Conservation (phyloP, 2,797 vertebrate genomes). For the Myiotriccus ornatus region DNA sequence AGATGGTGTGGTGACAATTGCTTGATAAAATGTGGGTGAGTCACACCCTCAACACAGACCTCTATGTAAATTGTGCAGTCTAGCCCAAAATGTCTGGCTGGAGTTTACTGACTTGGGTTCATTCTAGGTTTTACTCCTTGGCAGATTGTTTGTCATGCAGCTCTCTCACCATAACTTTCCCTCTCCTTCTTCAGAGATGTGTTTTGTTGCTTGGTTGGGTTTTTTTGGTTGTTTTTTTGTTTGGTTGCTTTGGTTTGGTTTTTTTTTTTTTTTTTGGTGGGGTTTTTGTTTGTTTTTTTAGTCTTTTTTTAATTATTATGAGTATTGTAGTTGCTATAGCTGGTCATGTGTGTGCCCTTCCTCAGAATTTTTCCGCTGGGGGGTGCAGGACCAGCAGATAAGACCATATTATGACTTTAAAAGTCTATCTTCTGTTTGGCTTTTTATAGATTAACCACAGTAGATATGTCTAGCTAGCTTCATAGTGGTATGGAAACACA, state of each 20-base stretch:
- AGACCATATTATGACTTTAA: background rate
- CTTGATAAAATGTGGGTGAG: background rate
- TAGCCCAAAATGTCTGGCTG: background rate
- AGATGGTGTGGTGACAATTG: background rate
- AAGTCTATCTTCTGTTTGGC: background rate
- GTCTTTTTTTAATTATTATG: no score
- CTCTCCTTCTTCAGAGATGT: background rate
- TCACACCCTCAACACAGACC: background rate
- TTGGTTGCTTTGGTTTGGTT: background rate
- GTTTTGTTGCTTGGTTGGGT: background rate
- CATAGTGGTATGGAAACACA: background rate
- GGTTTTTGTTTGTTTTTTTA: background rate
- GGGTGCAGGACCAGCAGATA: background rate
- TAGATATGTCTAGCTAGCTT: background rate
- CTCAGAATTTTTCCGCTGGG: background rate
- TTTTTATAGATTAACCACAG: background rate
- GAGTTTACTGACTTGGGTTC: background rate
- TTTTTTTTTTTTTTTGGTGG: no score
- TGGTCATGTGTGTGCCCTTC: background rate
- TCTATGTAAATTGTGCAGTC: background rate
- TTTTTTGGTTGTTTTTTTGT: background rate
- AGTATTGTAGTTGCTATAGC: background rate
- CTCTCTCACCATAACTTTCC: background rate
- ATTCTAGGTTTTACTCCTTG: background rate
- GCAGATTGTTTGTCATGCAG: background rate